Conservation (phyloP, 1,140 invertebrate genomes). For the Drosophila tristis region DNA sequence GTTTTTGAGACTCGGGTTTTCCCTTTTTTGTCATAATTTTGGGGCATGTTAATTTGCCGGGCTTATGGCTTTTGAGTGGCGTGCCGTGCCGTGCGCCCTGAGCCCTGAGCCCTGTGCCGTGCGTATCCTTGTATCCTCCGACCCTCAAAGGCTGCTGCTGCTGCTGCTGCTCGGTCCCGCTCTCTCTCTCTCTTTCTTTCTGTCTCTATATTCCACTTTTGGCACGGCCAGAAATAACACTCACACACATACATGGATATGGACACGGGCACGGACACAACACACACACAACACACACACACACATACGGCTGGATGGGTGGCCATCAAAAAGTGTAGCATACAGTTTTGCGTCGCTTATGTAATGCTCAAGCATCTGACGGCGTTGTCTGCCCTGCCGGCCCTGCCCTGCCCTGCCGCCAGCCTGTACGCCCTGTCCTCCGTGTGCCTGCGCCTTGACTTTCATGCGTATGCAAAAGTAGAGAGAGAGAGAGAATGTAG, state of each 20-base stretch:
- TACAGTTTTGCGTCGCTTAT: slow-evolving; percentile 80
- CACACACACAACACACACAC: slow-evolving; percentile 2
- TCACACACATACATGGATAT: neutral
- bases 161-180: slow-evolving; percentile 14
- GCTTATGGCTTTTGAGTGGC: slow-evolving; percentile 76
- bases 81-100: slow-evolving; percentile 24
- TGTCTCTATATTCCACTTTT: slow-evolving; percentile 32
- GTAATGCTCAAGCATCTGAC: slow-evolving; percentile 64
- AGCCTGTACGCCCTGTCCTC: too few relatives aligned
- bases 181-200: neutral
- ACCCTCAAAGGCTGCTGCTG: slow-evolving; percentile 36
- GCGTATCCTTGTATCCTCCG: slow-evolving; percentile 50
- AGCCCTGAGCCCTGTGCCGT: slow-evolving; percentile 20
- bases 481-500: neutral
- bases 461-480: slow-evolving; percentile 48
- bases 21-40: slow-evolving; percentile 73
- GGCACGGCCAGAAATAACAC: slow-evolving; percentile 65
- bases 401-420: too few relatives aligned
- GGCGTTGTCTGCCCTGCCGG: slow-evolving; percentile 50
- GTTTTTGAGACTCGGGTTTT: slow-evolving; percentile 35
- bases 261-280: neutral
- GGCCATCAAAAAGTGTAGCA: slow-evolving; percentile 78
- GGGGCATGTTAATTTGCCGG: slow-evolving; percentile 76
- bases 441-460: slow-evolving; percentile 54
- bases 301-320: slow-evolving; percentile 31